Evolutionary conservation across 2,888 invertebrate species (phyloP).

Genomic region (Platycnemis pennipes): DNA sequence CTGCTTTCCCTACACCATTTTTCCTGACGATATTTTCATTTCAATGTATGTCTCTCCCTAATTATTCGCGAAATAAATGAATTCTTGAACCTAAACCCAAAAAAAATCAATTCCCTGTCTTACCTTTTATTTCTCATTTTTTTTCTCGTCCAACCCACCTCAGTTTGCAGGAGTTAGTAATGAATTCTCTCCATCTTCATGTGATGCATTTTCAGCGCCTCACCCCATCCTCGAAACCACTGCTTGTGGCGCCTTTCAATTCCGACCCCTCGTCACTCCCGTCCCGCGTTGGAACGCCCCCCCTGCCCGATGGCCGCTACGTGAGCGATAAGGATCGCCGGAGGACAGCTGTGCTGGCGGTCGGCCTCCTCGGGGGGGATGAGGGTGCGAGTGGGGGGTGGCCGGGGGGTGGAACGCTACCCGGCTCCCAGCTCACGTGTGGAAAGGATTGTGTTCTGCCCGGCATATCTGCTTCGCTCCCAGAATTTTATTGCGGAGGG

Average conservation of each 20-base stretch:
- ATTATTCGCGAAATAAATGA: too few relatives aligned
- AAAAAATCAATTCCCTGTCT: too few relatives aligned
- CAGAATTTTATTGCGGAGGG: constrained; percentile 28
- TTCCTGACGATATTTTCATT: too few relatives aligned
- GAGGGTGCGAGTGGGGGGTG: not conserved
- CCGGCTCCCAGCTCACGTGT: not conserved
- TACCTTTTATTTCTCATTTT: too few relatives aligned
- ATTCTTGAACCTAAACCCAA: too few relatives aligned
- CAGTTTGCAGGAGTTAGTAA: not conserved
- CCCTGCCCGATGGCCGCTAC: not conserved
- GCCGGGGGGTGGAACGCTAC: not conserved
- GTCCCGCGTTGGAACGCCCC: not conserved
- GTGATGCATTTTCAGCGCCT: not conserved
- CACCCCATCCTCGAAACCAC: not conserved
- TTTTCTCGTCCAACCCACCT: too few relatives aligned
- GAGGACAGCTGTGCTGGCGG: not conserved
- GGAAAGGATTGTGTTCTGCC: not conserved
- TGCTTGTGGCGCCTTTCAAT: too few relatives aligned
- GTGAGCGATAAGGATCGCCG: constrained; percentile 40
- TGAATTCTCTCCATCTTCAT: not conserved
- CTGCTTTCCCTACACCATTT: too few relatives aligned
- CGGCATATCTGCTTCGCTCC: not conserved
- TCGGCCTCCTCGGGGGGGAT: not conserved
- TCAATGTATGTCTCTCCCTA: too few relatives aligned
- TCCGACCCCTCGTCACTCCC: too few relatives aligned